Conservation (phyloP, 1,140 invertebrate species). For the Micrasema longulum region DNA sequence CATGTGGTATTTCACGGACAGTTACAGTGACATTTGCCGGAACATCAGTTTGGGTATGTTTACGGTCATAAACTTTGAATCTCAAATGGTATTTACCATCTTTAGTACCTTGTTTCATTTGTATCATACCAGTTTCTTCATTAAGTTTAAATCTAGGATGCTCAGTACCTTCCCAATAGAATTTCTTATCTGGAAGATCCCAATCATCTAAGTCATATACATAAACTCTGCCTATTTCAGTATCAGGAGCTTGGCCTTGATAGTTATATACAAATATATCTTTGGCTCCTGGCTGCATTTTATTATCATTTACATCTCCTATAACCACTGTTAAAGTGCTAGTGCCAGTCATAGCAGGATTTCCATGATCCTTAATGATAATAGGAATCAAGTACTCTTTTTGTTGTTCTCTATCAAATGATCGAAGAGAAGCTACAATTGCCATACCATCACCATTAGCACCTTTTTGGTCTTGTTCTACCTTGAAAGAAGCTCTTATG, state of each 20-base stretch:
- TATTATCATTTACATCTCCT: conserved; percentile 96
- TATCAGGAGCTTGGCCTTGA: conserved; percentile 90
- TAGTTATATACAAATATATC: conserved; percentile 98
- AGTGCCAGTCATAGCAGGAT: conserved; percentile 92
- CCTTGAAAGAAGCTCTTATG: conserved; percentile 92
- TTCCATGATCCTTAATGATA: conserved; percentile 91
- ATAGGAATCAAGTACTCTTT: conserved; percentile 96
- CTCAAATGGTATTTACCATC: conserved; percentile 88
- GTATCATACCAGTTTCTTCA: conserved; percentile 94
- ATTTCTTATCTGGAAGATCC: conserved; percentile 97
- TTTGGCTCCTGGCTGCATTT: conserved; percentile 96
- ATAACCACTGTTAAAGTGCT: conserved; percentile 95
- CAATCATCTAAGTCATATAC: conserved; percentile 97
- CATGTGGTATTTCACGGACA: conserved; percentile 93
- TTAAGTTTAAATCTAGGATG: conserved; percentile 88
- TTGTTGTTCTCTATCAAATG: conserved; percentile 95
- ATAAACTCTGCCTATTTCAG: conserved; percentile 94
- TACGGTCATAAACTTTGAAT: conserved; percentile 94
- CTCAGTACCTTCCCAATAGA: conserved; percentile 89
- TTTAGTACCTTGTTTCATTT: conserved; percentile 90
- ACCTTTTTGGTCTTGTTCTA: conserved; percentile 94
- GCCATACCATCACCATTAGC: conserved; percentile 97
- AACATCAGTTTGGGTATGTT: conserved; percentile 92
- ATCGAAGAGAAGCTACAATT: conserved; percentile 88
- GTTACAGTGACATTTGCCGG: conserved; percentile 93